Evolutionary conservation across 2,888 invertebrate species (phyloP).

Genomic region (Hypomecis punctinalis): DNA sequence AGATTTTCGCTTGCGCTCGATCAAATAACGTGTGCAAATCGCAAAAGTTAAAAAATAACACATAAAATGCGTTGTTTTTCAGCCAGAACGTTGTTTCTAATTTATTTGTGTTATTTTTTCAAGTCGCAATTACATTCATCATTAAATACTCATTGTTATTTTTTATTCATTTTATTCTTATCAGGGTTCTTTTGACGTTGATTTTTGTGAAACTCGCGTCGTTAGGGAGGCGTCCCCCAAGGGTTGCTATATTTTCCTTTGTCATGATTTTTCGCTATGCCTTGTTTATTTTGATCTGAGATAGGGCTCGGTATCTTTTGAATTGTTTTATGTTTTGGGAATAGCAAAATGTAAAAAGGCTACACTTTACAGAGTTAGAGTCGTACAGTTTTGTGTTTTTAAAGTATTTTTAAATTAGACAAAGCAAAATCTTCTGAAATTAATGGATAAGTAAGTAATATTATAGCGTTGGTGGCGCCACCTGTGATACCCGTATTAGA

Average conservation of each 20-base stretch:
- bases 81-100: too few species aligned
- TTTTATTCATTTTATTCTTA: slow-evolving; percentile 16
- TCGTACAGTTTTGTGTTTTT: too few species aligned
- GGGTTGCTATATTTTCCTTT: slow-evolving; percentile 22
- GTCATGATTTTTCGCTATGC: slow-evolving; percentile 16
- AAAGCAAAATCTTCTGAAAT: too few species aligned
- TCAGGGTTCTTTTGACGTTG: slow-evolving; percentile 17
- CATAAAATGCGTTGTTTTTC: too few species aligned
- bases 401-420: too few species aligned
- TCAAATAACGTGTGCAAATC: too few species aligned
- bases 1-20: too few species aligned
- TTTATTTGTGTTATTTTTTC: not conserved
- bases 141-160: slow-evolving; percentile 11
- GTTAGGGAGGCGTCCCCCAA: slow-evolving; percentile 18
- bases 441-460: too few species aligned
- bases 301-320: slow-evolving; percentile 1
- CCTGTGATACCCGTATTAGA: too few species aligned
- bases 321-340: not conserved
- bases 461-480: too few species aligned
- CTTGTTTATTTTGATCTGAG: slow-evolving; percentile 17
- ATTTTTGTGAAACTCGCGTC: slow-evolving; percentile 14
- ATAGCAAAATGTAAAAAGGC: not conserved
- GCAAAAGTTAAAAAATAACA: too few species aligned
- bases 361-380: too few species aligned
- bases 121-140: slow-evolving; percentile 9